Evolutionary conservation across 2,113 vertebrate genomes (phyloP).

Genomic region (Tichodroma muraria): DNA sequence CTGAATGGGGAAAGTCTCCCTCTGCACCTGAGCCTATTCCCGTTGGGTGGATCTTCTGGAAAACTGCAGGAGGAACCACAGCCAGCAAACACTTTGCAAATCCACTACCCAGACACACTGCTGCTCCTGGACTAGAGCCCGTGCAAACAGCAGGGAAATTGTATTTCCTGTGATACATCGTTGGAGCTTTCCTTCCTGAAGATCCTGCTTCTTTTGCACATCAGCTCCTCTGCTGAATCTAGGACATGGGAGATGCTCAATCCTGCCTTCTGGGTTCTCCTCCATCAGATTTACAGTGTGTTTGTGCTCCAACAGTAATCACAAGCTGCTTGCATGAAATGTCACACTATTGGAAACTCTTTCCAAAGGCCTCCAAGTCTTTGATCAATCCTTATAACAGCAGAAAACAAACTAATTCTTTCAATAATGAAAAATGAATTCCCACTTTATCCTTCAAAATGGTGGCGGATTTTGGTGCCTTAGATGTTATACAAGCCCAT

Average conservation of each 20-base stretch:
- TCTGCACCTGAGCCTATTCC: background rate
- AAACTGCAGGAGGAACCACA: background rate
- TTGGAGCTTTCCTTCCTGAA: background rate
- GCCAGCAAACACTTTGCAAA: background rate
- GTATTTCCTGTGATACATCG: background rate
- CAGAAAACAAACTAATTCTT: background rate
- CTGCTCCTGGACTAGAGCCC: background rate
- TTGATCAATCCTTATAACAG: background rate
- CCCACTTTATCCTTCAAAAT: background rate
- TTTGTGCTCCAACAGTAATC: background rate
- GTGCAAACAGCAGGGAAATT: background rate
- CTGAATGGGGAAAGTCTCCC: background rate
- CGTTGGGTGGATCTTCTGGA: background rate
- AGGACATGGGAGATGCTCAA: background rate
- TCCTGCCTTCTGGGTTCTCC: constrained; percentile 17
- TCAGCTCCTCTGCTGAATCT: background rate
- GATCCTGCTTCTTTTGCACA: background rate
- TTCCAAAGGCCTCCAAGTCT: background rate
- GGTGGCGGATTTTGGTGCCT: background rate
- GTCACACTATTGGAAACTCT: background rate
- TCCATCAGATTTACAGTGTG: background rate
- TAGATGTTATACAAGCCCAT: background rate
- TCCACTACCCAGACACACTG: background rate
- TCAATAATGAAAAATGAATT: background rate
- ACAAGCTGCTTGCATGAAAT: background rate